These are phyloP conservation scores for Tiliacea aurago DNA, from an alignment of 2,888 invertebrate species.

Conservation along the genomic window DNA sequence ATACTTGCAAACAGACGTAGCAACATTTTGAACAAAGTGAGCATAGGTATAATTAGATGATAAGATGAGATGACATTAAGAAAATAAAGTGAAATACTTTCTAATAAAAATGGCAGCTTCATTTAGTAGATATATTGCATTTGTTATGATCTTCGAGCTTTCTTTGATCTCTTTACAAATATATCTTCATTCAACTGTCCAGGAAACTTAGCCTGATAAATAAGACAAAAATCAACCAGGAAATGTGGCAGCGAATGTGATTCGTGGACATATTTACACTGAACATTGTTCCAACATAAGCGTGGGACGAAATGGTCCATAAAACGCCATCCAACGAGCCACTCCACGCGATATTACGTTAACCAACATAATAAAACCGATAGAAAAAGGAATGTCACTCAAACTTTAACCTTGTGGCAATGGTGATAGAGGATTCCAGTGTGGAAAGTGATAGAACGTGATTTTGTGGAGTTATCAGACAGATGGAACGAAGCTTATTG, in stretches of 20 bases:
- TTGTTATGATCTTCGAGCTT: background rate
- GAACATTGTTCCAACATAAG: slow-evolving; percentile 62
- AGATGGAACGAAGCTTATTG: slow-evolving; percentile 64
- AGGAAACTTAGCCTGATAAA: slow-evolving; percentile 30
- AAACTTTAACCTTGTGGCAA: slow-evolving; percentile 27
- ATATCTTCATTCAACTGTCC: slow-evolving; percentile 26
- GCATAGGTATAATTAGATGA: background rate
- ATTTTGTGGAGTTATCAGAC: slow-evolving; percentile 50
- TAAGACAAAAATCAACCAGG: slow-evolving; percentile 44
- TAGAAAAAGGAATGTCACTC: background rate
- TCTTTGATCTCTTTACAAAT: slow-evolving; percentile 44
- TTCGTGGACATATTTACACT: slow-evolving; percentile 58
- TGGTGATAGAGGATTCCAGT: background rate
- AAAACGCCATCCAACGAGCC: slow-evolving; percentile 60
- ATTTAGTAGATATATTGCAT: slow-evolving; percentile 7
- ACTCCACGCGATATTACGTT: slow-evolving; percentile 58
- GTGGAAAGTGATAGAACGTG: background rate
- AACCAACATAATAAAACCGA: slow-evolving; percentile 18
- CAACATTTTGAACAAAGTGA: background rate
- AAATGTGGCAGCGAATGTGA: slow-evolving; percentile 49
- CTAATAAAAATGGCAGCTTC: slow-evolving; percentile 9
- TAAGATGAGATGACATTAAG: background rate
- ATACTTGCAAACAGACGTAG: too few relatives aligned
- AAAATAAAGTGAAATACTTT: background rate
- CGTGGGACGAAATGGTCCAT: slow-evolving; percentile 67